Percentiles rank a stretch among this genome's conserved stretches.
Conservation (phyloP, 2,888 invertebrate species). For the Parnassius glacialis region DNA sequence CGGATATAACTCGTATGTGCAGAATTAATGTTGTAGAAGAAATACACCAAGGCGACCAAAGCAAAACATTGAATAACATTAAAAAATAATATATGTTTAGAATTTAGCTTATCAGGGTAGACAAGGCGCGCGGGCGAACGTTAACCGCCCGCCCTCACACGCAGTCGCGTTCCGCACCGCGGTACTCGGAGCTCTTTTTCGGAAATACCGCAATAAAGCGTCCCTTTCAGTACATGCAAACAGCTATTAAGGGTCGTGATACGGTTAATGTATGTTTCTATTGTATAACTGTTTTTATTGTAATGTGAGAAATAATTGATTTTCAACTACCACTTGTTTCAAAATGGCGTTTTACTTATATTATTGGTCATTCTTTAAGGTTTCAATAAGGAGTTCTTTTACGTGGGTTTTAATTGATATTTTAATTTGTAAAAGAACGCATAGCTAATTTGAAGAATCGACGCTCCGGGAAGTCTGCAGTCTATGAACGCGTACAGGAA, state of each 20-base stretch:
- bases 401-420: too few species aligned
- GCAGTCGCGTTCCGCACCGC: conserved; percentile 36
- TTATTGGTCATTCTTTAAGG: too few species aligned
- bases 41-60: conserved; percentile 14
- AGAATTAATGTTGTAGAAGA: too few species aligned
- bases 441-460: too few species aligned
- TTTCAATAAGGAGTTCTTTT: too few species aligned
- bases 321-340: too few species aligned
- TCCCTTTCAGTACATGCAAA: conserved; percentile 51
- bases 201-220: conserved; percentile 49
- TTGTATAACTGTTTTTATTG: conserved; percentile 23
- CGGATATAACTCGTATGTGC: too few species aligned
- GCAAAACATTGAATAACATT: conserved; percentile 13
- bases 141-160: conserved; percentile 51
- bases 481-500: too few species aligned
- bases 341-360: too few species aligned
- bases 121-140: conserved; percentile 37
- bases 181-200: conserved; percentile 34
- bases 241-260: conserved; percentile 49
- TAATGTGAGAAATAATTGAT: not conserved
- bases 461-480: too few species aligned
- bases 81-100: conserved; percentile 16
- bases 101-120: conserved; percentile 32
- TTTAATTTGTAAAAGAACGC: too few species aligned
- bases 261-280: conserved; percentile 28